These are phyloP conservation scores for Eueremaeus valkanovi DNA, from an alignment of 2,888 invertebrate genomes.

Conservation along the genomic window DNA sequence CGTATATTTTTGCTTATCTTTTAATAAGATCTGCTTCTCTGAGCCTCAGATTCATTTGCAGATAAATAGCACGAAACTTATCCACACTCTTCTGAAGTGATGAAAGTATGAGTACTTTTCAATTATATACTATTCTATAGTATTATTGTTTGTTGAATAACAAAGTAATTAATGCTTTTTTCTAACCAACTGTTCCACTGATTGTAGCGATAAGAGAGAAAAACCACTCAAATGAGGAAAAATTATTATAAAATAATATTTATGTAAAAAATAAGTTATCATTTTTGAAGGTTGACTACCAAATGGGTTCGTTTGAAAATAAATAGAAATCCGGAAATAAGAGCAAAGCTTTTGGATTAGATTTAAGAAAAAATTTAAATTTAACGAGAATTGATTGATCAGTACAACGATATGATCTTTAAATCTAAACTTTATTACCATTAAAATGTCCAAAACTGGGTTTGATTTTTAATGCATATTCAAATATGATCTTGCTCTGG, in stretches of 20 bases:
- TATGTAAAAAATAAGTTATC: neutral
- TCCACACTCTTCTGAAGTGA: neutral
- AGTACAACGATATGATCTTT: no score
- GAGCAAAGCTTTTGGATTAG: neutral
- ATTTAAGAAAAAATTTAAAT: no score
- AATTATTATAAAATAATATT: neutral
- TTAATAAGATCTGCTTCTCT: neutral
- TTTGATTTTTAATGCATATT: neutral
- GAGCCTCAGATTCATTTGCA: neutral
- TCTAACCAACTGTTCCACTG: slow-evolving; percentile 8
- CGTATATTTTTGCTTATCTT: neutral
- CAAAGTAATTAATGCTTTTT: slow-evolving; percentile 6
- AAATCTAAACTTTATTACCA: no score
- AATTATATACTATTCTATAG: neutral
- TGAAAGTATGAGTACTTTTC: neutral
- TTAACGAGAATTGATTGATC: no score
- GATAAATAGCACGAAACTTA: neutral
- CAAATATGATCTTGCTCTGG: neutral
- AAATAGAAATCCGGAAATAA: slow-evolving; percentile 5
- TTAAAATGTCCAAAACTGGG: neutral
- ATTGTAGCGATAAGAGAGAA: neutral
- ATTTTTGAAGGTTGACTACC: neutral
- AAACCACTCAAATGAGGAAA: neutral
- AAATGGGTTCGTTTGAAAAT: no score
- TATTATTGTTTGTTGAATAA: neutral